phyloP scores from a whole-genome alignment of 1,140 invertebrate species.

The Zaprionus taronus region DNA sequence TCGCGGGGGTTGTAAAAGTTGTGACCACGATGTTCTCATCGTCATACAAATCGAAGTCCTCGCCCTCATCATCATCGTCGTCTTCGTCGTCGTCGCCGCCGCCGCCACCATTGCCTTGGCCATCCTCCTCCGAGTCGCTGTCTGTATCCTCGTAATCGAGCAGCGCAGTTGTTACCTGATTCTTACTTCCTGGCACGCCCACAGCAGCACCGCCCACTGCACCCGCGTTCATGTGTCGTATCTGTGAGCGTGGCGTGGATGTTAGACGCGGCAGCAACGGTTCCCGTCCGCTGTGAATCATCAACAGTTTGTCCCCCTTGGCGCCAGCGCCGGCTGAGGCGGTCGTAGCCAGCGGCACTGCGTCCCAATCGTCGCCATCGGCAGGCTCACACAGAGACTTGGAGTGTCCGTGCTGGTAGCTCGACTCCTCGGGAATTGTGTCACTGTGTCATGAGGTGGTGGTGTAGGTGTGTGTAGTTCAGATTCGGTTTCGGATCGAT shows the following conservation, averaged over 20 bases:
- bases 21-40: slow-evolving; percentile 83
- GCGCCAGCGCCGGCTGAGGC: slow-evolving; percentile 19
- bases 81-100: slow-evolving; percentile 53
- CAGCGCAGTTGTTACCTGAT: slow-evolving; percentile 77
- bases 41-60: slow-evolving; percentile 83
- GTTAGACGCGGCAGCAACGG: slow-evolving; percentile 73
- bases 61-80: slow-evolving; percentile 79
- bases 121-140: slow-evolving; percentile 73
- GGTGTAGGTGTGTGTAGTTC: slow-evolving; percentile 19
- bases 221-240: slow-evolving; percentile 70
- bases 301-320: slow-evolving; percentile 55
- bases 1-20: slow-evolving; percentile 68
- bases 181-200: slow-evolving; percentile 55
- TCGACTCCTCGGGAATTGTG: slow-evolving; percentile 84
- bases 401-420: slow-evolving; percentile 77
- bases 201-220: slow-evolving; percentile 60
- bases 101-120: slow-evolving; percentile 76
- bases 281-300: slow-evolving; percentile 61
- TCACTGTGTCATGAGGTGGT: slow-evolving; percentile 63
- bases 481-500: slow-evolving; percentile 44
- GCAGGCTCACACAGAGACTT: slow-evolving; percentile 80
- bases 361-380: slow-evolving; percentile 77
- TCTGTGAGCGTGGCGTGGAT: slow-evolving; percentile 76
- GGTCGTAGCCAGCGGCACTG: slow-evolving; percentile 53
- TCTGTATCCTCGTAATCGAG: slow-evolving; percentile 72